phyloP scores from a whole-genome alignment of 2,797 vertebrate species.

The Esox masquinongy region DNA sequence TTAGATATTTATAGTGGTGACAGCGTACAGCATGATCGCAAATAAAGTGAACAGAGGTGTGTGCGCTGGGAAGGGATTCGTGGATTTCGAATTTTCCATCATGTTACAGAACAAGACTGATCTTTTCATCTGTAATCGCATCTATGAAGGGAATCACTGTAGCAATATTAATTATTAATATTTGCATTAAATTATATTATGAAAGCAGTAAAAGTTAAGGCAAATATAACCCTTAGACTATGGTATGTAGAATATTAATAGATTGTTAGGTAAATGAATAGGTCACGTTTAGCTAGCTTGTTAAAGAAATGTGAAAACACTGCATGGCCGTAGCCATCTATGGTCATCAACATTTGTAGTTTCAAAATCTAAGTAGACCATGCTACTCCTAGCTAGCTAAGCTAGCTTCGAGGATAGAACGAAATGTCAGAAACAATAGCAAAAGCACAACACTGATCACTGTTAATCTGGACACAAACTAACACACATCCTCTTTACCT shows the following conservation, averaged over 20 bases:
- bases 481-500: constrained; percentile 66
- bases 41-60: no score
- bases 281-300: background rate
- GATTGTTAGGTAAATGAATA: background rate
- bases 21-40: no score
- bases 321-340: background rate
- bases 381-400: background rate
- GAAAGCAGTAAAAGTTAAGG: no score
- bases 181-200: no score
- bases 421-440: background rate
- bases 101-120: no score
- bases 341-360: background rate
- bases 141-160: no score
- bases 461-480: background rate
- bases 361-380: background rate
- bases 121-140: no score
- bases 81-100: no score
- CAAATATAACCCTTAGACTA: no score
- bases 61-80: no score
- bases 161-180: no score
- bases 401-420: constrained; percentile 38
- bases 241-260: no score
- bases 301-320: background rate
- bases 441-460: background rate
- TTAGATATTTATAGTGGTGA: background rate